Conservation (phyloP, 2,113 vertebrate species). For the Probosciger aterrimus region DNA sequence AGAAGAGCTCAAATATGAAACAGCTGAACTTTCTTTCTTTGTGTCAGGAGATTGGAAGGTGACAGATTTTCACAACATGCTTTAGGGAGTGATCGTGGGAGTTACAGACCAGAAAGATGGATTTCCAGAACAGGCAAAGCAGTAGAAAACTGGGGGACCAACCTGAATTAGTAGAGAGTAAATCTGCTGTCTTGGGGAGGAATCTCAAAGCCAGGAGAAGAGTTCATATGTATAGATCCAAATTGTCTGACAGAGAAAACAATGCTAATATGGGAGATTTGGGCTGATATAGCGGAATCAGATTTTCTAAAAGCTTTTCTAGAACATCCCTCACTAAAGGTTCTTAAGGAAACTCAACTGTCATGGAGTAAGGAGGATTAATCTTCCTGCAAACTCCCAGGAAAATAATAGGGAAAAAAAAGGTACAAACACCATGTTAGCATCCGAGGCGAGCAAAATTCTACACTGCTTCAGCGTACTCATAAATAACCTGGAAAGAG, state of each 20-base stretch:
- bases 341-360: constrained; percentile 59
- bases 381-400: background rate
- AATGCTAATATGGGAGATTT: constrained; percentile 25
- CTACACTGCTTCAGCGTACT: background rate
- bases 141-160: background rate
- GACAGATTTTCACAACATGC: background rate
- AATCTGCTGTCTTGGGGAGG: background rate
- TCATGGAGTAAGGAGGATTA: constrained; percentile 41
- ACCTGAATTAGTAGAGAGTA: background rate
- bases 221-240: background rate
- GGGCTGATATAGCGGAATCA: background rate
- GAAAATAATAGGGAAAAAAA: background rate
- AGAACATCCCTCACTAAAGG: constrained; percentile 43
- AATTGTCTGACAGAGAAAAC: background rate
- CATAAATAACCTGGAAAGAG: background rate
- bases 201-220: background rate
- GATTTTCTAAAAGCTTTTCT: constrained; percentile 48
- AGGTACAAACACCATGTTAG: background rate
- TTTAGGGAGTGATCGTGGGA: background rate
- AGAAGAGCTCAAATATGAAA: background rate
- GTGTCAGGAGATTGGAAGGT: background rate
- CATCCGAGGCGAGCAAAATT: background rate
- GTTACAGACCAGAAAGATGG: background rate
- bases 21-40: background rate
- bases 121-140: background rate